phyloP scores from a whole-genome alignment of 1,140 invertebrate genomes.

The Lordiphosa mommai region DNA sequence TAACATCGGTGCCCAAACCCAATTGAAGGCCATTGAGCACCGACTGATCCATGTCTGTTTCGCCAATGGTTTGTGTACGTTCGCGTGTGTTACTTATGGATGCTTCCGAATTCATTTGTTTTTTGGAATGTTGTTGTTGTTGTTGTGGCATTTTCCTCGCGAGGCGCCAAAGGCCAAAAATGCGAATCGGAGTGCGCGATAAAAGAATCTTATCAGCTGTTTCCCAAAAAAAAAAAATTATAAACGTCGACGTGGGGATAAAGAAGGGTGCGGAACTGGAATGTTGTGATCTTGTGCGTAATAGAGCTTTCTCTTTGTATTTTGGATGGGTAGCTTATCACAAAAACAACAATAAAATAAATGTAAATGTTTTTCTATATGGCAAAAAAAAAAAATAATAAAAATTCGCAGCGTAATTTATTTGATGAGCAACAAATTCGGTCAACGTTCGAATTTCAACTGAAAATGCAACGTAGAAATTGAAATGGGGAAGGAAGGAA shows the following conservation, averaged over 20 bases:
- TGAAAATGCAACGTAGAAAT: conserved; percentile 66
- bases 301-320: conserved; percentile 6
- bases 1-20: conserved; percentile 19
- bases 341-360: conserved; percentile 24
- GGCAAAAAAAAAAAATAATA: neutral
- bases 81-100: conserved; percentile 14
- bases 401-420: no score
- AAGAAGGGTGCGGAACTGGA: conserved; percentile 21
- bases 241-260: neutral
- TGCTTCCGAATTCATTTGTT: neutral
- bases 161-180: conserved; percentile 46
- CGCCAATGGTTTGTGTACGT: conserved; percentile 58
- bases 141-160: conserved; percentile 44
- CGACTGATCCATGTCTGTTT: conserved; percentile 70
- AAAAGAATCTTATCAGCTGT: conserved; percentile 53
- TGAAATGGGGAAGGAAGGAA: conserved; percentile 57
- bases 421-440: conserved; percentile 56
- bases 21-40: conserved; percentile 58
- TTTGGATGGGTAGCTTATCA: conserved; percentile 30
- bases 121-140: conserved; percentile 23
- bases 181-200: neutral
- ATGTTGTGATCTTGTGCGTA: conserved; percentile 42
- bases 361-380: neutral
- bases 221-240: no score
- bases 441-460: conserved; percentile 74